Percentiles rank a stretch among this genome's conserved stretches.
Conservation (phyloP, 2,113 vertebrate species). For the Phocoena sinus region DNA sequence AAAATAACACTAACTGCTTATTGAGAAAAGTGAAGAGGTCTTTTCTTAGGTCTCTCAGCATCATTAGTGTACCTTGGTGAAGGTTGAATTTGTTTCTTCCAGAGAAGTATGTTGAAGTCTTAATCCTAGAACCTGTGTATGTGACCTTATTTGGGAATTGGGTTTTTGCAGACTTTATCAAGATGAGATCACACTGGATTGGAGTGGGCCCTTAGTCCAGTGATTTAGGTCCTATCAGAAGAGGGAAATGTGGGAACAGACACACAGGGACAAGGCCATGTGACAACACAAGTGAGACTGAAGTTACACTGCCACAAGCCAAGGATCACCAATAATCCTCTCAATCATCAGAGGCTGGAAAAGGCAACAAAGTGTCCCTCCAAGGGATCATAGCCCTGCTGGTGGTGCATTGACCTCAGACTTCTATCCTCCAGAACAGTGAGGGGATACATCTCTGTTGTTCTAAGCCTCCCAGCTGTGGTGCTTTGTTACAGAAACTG, state of each 20-base stretch:
- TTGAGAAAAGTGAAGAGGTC: background rate
- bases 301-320: fast-evolving
- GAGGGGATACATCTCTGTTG: fast-evolving
- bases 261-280: fast-evolving
- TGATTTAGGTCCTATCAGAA: background rate
- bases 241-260: background rate
- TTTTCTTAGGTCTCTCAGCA: too few species aligned
- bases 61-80: fast-evolving
- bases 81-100: too few species aligned
- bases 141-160: background rate
- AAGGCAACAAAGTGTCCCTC: fast-evolving
- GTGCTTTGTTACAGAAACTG: background rate
- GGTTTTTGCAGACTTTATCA: background rate
- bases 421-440: too few species aligned
- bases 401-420: background rate
- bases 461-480: fast-evolving
- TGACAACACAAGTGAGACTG: fast-evolving
- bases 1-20: fast-evolving
- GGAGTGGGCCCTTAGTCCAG: background rate
- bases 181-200: background rate
- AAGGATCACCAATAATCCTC: fast-evolving
- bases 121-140: fast-evolving
- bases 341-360: fast-evolving
- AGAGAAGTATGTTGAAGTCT: background rate
- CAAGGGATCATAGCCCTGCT: background rate